A percentile compares a stretch with the other conserved stretches of the same genome.
phyloP scores from a whole-genome alignment of 2,888 invertebrate species.

The Rotaria magnacalcarata region DNA sequence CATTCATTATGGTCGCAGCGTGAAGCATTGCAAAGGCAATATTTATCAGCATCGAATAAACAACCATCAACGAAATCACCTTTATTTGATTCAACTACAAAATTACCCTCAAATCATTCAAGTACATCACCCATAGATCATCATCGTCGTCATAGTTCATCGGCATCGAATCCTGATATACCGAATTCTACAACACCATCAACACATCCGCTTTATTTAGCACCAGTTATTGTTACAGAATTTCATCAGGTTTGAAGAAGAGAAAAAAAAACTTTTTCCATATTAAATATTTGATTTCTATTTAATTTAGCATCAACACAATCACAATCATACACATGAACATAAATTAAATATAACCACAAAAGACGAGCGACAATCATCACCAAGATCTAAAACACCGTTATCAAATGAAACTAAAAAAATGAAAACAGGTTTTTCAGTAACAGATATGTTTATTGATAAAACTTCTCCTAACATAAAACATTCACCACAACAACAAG shows the following conservation, averaged over 20 bases:
- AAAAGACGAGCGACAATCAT: neutral
- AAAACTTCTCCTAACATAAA: neutral
- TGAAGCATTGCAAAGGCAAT: slow-evolving; percentile 8
- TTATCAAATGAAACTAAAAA: neutral
- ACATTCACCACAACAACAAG: slow-evolving; percentile 13
- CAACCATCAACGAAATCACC: neutral
- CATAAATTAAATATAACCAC: slow-evolving; percentile 27
- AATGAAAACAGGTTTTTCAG: neutral
- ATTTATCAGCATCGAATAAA: neutral
- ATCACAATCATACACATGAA: slow-evolving; percentile 37
- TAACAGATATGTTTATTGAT: slow-evolving; percentile 5
- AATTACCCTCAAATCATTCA: neutral
- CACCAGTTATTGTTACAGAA: slow-evolving; percentile 27
- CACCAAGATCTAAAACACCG: neutral
- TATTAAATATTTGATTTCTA: neutral
- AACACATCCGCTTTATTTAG: neutral
- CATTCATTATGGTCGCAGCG: slow-evolving; percentile 21
- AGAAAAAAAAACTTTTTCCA: too few species aligned
- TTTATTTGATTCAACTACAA: neutral
- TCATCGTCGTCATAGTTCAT: slow-evolving; percentile 2
- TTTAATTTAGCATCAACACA: slow-evolving; percentile 8
- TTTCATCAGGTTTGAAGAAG: slow-evolving; percentile 4
- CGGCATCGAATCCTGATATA: neutral
- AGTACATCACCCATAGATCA: neutral
- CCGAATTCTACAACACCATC: neutral